Percentiles rank a stretch among this genome's conserved stretches.
These are phyloP conservation scores for Neopelma chrysocephalum DNA, from an alignment of 2,797 vertebrate genomes.

Conservation along the genomic window DNA sequence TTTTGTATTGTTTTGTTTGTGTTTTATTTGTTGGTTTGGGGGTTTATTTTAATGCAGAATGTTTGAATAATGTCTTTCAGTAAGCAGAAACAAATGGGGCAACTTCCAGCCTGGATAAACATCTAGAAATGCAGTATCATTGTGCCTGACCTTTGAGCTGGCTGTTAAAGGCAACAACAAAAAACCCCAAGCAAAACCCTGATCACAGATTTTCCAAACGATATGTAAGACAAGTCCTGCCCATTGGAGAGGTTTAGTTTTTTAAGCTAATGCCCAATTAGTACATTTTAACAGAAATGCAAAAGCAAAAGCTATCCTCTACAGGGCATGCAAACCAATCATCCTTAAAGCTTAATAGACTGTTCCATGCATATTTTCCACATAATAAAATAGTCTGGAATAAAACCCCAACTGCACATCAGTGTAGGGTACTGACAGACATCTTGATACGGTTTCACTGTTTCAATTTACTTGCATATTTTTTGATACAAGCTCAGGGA, in stretches of 20 bases:
- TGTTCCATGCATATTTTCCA: slow-evolving; percentile 11
- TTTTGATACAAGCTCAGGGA: slow-evolving; percentile 40
- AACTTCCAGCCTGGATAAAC: neutral
- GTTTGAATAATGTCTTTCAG: neutral
- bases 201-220: neutral
- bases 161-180: neutral
- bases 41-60: neutral
- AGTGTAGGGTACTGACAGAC: slow-evolving; percentile 43
- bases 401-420: slow-evolving; percentile 52
- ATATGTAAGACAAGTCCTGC: neutral
- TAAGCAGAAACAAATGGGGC: neutral
- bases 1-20: too few relatives aligned
- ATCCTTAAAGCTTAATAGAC: neutral
- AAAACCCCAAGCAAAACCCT: neutral
- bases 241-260: neutral
- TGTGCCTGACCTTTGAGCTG: neutral
- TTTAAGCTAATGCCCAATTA: neutral
- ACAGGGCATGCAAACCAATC: neutral
- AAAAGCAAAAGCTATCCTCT: slow-evolving; percentile 20
- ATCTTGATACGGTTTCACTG: slow-evolving; percentile 13
- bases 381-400: slow-evolving; percentile 38
- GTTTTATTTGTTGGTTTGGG: neutral
- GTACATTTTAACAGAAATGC: neutral
- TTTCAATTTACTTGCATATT: slow-evolving; percentile 60
- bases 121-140: neutral